phyloP scores from a whole-genome alignment of 1,140 invertebrate genomes.

The Bombus superbus region DNA sequence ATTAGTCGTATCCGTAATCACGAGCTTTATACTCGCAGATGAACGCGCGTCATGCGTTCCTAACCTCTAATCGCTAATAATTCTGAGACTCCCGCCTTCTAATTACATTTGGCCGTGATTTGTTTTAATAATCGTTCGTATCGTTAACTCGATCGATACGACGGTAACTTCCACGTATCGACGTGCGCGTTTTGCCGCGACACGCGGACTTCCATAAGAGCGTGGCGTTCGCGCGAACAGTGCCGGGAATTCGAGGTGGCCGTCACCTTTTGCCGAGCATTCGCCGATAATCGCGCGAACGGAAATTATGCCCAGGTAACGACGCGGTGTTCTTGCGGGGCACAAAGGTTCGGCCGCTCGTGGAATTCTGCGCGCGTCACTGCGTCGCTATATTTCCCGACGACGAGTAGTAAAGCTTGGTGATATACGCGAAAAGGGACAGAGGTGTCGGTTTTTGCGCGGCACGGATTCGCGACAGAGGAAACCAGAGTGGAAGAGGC shows the following conservation, averaged over 20 bases:
- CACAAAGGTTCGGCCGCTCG: constrained; percentile 44
- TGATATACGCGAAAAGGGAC: constrained; percentile 60
- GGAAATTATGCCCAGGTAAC: constrained; percentile 47
- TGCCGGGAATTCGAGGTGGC: neutral
- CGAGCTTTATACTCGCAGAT: neutral
- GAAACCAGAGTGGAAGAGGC: constrained; percentile 25
- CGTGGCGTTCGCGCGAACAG: neutral
- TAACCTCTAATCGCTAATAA: neutral
- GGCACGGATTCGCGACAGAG: neutral
- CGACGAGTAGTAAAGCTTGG: constrained; percentile 68
- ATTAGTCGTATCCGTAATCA: neutral
- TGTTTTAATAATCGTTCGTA: neutral
- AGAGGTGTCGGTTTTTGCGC: constrained; percentile 54
- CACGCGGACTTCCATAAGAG: neutral
- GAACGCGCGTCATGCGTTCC: neutral
- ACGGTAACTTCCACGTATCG: neutral
- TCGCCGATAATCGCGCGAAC: constrained; percentile 45
- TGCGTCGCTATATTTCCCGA: constrained; percentile 61
- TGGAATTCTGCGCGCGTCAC: constrained; percentile 62
- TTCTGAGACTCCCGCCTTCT: neutral
- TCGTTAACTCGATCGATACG: neutral
- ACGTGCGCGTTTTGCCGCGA: neutral
- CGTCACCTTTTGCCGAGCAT: constrained; percentile 26
- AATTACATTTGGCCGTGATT: neutral
- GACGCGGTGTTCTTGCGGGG: constrained; percentile 38